These are phyloP conservation scores for Diploptera punctata DNA, from an alignment of 2,888 invertebrate genomes.

Conservation along the genomic window DNA sequence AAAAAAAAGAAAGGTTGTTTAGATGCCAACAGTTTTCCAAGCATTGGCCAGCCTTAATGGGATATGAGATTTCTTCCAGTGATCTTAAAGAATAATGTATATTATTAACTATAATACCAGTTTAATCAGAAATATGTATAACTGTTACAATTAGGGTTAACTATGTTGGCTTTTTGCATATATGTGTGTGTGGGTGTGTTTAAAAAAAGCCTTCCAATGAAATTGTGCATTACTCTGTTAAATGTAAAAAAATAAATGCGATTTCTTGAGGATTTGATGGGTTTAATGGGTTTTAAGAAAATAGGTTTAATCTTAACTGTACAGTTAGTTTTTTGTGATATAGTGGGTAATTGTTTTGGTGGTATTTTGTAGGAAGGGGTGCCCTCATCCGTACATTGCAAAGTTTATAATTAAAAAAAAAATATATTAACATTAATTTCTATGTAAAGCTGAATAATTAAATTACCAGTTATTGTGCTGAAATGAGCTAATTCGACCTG, in stretches of 20 bases:
- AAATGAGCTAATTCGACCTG: background rate
- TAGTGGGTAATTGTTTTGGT: conserved; percentile 29
- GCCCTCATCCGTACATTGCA: conserved; percentile 28
- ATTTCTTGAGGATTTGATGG: conserved; percentile 21
- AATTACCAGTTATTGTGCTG: too few species aligned
- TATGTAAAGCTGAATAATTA: conserved; percentile 3
- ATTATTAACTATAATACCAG: conserved; percentile 28
- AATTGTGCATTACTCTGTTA: conserved; percentile 39
- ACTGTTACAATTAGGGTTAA: conserved; percentile 29
- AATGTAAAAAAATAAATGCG: conserved; percentile 18
- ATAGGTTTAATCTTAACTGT: conserved; percentile 28
- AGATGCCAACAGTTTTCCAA: conserved; percentile 18
- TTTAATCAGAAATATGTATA: conserved; percentile 29
- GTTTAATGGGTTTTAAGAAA: conserved; percentile 20
- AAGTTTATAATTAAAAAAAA: conserved; percentile 20
- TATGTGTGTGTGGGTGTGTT: conserved; percentile 34
- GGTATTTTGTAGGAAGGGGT: conserved; percentile 31
- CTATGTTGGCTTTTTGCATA: conserved; percentile 32
- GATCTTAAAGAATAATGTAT: conserved; percentile 38
- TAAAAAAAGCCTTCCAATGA: conserved; percentile 31
- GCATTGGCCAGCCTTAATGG: conserved; percentile 40
- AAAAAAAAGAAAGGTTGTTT: conserved; percentile 25
- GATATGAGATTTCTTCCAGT: conserved; percentile 44
- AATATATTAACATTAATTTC: conserved; percentile 19
- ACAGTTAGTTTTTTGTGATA: conserved; percentile 31